Percentiles rank a stretch among this genome's conserved stretches.
These are phyloP conservation scores for Steinernema carpocapsae DNA, from an alignment of 2,888 invertebrate species.

Conservation along the genomic window DNA sequence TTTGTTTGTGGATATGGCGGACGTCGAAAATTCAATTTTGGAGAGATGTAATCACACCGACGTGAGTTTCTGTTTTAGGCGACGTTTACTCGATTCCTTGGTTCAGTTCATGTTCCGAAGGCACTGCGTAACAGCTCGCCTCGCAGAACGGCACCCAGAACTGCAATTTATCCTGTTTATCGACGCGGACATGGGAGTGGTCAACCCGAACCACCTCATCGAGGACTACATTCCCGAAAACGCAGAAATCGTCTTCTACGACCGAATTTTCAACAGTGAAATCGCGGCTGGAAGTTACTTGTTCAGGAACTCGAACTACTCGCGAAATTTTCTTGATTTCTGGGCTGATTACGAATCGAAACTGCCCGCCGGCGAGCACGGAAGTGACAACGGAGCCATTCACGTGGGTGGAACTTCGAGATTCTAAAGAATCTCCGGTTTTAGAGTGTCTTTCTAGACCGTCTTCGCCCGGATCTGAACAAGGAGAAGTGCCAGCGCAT, in stretches of 20 bases:
- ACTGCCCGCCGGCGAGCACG: background rate
- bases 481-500: background rate
- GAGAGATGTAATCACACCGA: background rate
- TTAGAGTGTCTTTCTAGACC: constrained; percentile 15
- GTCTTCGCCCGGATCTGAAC: constrained; percentile 13
- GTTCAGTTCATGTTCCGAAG: background rate
- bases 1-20: background rate
- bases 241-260: constrained; percentile 51
- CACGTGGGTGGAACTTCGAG: background rate
- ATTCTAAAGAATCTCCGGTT: too few relatives aligned
- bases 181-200: constrained; percentile 2
- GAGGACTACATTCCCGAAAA: constrained; percentile 44
- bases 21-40: background rate
- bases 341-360: background rate
- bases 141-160: background rate
- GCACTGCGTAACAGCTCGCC: background rate
- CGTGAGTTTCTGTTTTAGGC: background rate
- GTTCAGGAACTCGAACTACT: constrained; percentile 1
- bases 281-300: constrained; percentile 50
- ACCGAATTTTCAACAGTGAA: constrained; percentile 57
- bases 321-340: background rate
- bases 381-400: constrained; percentile 19
- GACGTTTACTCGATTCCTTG: too few relatives aligned
- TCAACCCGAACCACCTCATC: constrained; percentile 36
- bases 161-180: background rate